Percentiles rank a stretch among this genome's conserved stretches.
These are phyloP conservation scores for Orthonyx spaldingii DNA, from an alignment of 2,113 vertebrate genomes.

Conservation along the genomic window DNA sequence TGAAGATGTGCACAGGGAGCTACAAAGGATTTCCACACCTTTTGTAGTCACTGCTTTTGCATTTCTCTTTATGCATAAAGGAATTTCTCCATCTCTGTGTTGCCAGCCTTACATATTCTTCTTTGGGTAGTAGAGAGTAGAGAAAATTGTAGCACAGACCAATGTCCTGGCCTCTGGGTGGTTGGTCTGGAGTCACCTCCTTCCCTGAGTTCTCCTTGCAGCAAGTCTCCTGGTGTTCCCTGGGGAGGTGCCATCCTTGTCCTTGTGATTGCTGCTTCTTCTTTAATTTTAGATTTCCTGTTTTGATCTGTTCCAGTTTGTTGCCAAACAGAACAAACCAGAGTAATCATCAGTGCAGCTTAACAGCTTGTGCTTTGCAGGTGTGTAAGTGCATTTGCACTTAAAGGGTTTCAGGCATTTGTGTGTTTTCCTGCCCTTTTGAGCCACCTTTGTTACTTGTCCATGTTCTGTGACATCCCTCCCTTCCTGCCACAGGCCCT, in stretches of 20 bases:
- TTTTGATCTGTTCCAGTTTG: background rate
- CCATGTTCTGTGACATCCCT: fast-evolving
- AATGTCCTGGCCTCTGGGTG: background rate
- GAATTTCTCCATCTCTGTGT: background rate
- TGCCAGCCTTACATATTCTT: background rate
- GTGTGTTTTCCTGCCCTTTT: background rate
- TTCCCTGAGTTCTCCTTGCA: background rate
- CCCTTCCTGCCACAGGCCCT: background rate
- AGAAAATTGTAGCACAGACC: background rate
- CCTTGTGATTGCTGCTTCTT: background rate
- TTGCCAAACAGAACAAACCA: background rate
- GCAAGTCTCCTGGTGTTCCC: background rate
- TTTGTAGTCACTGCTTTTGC: background rate
- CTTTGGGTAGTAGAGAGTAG: background rate
- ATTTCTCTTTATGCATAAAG: background rate
- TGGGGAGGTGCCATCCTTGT: background rate
- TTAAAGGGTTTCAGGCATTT: background rate
- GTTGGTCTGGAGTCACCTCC: background rate
- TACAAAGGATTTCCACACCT: background rate
- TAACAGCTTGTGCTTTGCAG: background rate
- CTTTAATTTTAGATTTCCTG: background rate
- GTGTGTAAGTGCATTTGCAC: no score
- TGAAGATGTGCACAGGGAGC: background rate
- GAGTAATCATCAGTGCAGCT: background rate
- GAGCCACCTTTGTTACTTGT: background rate